Conservation (phyloP, 2,797 vertebrate species). For the Neosalanx taihuensis region DNA sequence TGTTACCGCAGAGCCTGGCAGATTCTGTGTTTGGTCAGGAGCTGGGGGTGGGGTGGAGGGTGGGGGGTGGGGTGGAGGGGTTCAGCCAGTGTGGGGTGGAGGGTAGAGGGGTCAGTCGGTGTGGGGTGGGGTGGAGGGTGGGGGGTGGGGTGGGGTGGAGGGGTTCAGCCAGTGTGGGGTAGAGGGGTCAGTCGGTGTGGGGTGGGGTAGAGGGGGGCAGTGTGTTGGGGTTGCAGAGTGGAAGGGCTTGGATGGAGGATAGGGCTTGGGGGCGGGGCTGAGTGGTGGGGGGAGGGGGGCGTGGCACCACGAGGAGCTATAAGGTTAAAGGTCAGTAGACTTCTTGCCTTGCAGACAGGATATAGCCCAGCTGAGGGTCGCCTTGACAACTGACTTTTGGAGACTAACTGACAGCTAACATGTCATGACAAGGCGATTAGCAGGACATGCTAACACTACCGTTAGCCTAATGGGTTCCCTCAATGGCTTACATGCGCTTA, state of each 20-base stretch:
- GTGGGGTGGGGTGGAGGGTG: neutral
- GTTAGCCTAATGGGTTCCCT: neutral
- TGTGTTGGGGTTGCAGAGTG: neutral
- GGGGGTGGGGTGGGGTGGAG: neutral
- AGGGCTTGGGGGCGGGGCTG: no score
- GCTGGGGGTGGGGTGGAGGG: conserved; percentile 19
- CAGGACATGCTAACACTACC: neutral
- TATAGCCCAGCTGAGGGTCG: conserved; percentile 2
- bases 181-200: no score
- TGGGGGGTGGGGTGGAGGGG: neutral
- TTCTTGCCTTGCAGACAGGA: neutral
- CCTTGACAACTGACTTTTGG: conserved; percentile 7
- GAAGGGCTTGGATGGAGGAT: no score
- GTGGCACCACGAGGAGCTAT: no score
- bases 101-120: no score
- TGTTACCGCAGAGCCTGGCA: conserved; percentile 38
- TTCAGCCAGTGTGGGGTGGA: no score
- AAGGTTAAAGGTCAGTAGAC: no score
- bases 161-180: no score
- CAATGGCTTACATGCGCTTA: neutral
- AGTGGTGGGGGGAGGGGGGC: no score
- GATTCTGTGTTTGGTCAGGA: conserved; percentile 36
- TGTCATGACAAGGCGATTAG: neutral
- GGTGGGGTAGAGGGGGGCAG: neutral
- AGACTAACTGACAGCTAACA: neutral